Evolutionary conservation across 1,140 invertebrate species (phyloP).

Genomic region (Brevipalpus yothersi): DNA sequence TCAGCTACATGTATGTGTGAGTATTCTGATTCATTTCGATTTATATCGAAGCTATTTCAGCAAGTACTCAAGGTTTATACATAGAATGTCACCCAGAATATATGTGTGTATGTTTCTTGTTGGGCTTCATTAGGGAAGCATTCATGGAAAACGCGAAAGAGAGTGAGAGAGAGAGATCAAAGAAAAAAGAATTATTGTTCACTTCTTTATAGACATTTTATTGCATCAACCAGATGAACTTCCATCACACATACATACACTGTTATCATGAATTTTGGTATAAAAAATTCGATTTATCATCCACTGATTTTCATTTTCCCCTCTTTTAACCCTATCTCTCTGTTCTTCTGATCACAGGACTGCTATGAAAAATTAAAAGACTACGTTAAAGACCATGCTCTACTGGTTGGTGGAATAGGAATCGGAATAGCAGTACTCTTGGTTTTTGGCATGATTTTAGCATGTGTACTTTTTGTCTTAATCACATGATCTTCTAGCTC

Average conservation of each 20-base stretch:
- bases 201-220: no score
- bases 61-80: no score
- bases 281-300: not conserved
- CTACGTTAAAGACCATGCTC: constrained; percentile 42
- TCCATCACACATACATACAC: not conserved
- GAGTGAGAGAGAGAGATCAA: no score
- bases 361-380: constrained; percentile 39
- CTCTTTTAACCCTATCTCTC: not conserved
- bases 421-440: constrained; percentile 53
- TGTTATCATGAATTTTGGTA: not conserved
- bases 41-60: no score
- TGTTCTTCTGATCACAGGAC: constrained; percentile 20
- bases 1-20: no score
- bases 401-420: constrained; percentile 49
- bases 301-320: not conserved
- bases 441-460: constrained; percentile 22
- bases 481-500: constrained; percentile 5
- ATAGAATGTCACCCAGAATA: no score
- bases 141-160: no score
- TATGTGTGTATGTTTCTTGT: no score
- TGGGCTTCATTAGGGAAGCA: no score
- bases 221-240: no score
- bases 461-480: constrained; percentile 14
- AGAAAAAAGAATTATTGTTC: no score
- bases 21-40: no score